Base-by-base conservation (phyloP, 2,888 invertebrate genomes). In the Hypena proboscidalis region DNA sequence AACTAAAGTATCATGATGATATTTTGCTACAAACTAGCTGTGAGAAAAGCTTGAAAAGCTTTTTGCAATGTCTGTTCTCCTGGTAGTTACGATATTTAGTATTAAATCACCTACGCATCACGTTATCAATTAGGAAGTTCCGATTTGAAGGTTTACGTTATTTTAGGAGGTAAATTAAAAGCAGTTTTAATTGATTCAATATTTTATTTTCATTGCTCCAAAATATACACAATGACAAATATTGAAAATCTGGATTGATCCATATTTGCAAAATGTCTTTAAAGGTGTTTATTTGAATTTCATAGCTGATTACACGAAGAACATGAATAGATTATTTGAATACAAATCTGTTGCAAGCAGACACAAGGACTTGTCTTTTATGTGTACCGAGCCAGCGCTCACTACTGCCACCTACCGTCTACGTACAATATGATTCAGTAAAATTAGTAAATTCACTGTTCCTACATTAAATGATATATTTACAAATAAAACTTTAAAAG, bases 401-500 rank as follows among this genome's bases (percentile, higher is more conserved):
- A 54, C 63, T 67, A 60, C 74, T 65, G 74, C 68, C 70, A 48
- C 55, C 79, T 77, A 72, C 71, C 58, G 56, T 60, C 78, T 80
- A 75, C 78, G 57, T 76, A 80, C 78, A 73, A 76, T 79, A 82
- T 62, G 70, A 74, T 77, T 74, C 75, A 83, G 83, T 83, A 83
- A 74, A 81, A 85, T 85, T 84, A 86, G 83, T 88, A 83, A 87
- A 85, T 87, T 87, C 87, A 89, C 77, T 81, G 87, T 85, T 75
- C 86, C 84, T 89, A 90, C 78, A 74, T 79, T 85, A 83, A 75
- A 72, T 70, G 72, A 83, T 80, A 87, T 89, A 90, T 90, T 87
- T 90, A 90, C 90, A 90, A 88, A 89, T 90, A 89, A 90, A 90
- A 88, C 89, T 89, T 90, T 90, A 85, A 88, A 88, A 89, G 89